Evolutionary conservation across 1,140 invertebrate species (phyloP), one percentile per base, ranked within the genome.

Genomic region (Drosophila sulfurigaster): DNA sequence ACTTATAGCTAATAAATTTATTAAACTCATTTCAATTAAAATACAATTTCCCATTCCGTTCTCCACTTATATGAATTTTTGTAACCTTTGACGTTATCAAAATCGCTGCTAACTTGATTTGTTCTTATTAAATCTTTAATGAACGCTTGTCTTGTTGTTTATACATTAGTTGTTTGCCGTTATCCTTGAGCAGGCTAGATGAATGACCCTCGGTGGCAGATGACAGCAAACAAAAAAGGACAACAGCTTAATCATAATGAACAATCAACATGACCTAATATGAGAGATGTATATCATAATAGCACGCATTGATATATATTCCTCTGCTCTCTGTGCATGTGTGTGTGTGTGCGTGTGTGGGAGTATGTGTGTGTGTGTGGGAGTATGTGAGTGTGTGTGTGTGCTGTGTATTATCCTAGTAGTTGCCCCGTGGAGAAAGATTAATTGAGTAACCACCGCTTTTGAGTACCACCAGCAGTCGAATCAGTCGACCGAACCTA

Each of bases 361-460:
- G n/a, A n/a, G n/a, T n/a, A n/a, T 45, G 25, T 46, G 13, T 57
- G 4, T 11, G 15, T 15, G n/a, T 13, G 41, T n/a, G 16, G 43
- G 11, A 4, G 38, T 25, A 15, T 48, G 10, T 62, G 25, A 30
- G 10, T 63, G 13, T 63, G 41, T 49, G 28, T 15, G n/a, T 35
- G 43, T 3, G 41, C 1, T 8, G 32, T 35, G 32, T 35, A 35
- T 35, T 13, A 3, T 43, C 41, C 11, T 43, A 7, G 41, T 43
- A 43, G 11, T 43, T 13, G 41, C n/a, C n/a, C 16, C 32, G 28
- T 56, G 8, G 16, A 25, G 7, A 52, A 15, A 28, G 3, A 11
- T 7, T 8, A 69, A 60, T n/a, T 41, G 11, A 60, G 32, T 32
- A 51, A 71, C 62, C 59, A 64, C 68, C 68, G 59, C 62, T 38